Base-by-base conservation (phyloP, 1,140 invertebrate genomes). In the Tyrophagus putrescentiae region DNA sequence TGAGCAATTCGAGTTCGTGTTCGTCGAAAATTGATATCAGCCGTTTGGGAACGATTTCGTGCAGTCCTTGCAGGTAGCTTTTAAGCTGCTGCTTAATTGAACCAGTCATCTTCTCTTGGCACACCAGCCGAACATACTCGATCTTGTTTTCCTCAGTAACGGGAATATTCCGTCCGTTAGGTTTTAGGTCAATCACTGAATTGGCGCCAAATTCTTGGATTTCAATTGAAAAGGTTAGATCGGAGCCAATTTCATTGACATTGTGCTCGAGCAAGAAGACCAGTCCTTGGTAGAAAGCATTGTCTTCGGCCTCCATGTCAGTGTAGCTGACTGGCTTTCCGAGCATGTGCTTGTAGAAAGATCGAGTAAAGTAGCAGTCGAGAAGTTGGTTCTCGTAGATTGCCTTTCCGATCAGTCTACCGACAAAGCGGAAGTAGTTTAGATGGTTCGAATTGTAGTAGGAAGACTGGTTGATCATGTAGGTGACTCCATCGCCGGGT, bases 61-160 rank as follows among this genome's bases (percentile, higher is more conserved):
- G 93, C 73, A 94, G 94, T 9, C 90, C 87, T 76, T 87, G 84
- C 64, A 89, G 75, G 74, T 89, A 90, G 64, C 82, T 80, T 67
- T 82, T 83, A 60, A 86, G 75, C 80, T 84, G 65, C 77, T 90
- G 83, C 63, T 84, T 77, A 70, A 92, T 92, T 54, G 87, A 85
- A 69, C 87, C 87, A 44, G 89, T 93, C 90, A 94, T 94, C 72
- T 92, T 94, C 80, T 92, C 88, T 72, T 92, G 89, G 73, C 90
- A 94, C 6, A 93, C 87, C 39, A 92, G 75, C 66, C 85, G 79
- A 48, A 94, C 86, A 72, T 94, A 94, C 68, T 92, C 89, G 68
- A 88, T 80, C 73, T 94, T 94, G 65, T 86, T 92, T 67, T 89
- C 87, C 73, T 94, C 88, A 23, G 84, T 87, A 1, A 94, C 90